Evolutionary conservation across 2,888 invertebrate species (phyloP), one percentile per base, ranked within the genome.

Genomic region (Drosophila rellima): DNA sequence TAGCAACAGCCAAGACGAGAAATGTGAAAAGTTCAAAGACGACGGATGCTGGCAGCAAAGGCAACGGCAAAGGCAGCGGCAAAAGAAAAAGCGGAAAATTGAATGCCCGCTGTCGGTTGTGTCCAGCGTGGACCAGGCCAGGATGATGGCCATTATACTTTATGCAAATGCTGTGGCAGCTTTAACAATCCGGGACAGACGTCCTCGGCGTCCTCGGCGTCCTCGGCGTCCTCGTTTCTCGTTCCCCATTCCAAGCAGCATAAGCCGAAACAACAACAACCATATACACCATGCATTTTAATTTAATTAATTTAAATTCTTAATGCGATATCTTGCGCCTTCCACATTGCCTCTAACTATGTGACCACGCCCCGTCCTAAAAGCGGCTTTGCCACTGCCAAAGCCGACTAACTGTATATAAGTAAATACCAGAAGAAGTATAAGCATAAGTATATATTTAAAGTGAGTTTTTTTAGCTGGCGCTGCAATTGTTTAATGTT

Each of bases 231-330:
- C 51, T 51, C 66, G 56, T 70, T 29, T 48, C 55, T 55, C 56
- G 52, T 23, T 45, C 48, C 55, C 51, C 60, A 50, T 33, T 48
- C 51, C 29, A 48, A 68, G 59, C 68, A 68, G 62, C 63, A 31
- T 18, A 31, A 48, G n/a, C 31, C 17, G 29, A 29, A 18, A 69
- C 47, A 37, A 40, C 37, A 56, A 39, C 70, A 64, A 39, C 70
- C 70, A 69, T 65, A 75, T 68, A 74, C 65, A 66, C 77, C 72
- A 83, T 82, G 82, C 87, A 87, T 82, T 86, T 86, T 77, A 84
- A 86, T 87, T 87, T 87, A 87, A 86, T 86, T 86, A 87, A 87
- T 85, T 85, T 86, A 81, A 84, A 85, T 85, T 82, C 82, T 86
- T 84, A 87, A 85, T 84, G 87, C 75, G 84, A 82, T 84, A 86